phyloP scores from a whole-genome alignment of 2,113 vertebrate genomes.

The Rhadina sibilatrix region DNA sequence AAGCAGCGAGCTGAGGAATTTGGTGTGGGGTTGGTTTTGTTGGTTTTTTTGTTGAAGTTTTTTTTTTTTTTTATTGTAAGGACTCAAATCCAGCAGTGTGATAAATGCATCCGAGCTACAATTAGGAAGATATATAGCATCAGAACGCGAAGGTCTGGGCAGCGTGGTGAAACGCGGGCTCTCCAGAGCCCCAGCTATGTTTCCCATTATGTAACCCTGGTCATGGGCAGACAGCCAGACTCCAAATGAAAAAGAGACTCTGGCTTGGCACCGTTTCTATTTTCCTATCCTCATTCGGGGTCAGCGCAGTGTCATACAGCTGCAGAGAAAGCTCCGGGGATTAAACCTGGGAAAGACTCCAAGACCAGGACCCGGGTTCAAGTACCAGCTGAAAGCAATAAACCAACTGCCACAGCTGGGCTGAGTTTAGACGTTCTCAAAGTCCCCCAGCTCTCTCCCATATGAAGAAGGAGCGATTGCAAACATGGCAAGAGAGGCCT shows the following conservation, averaged over 20 bases:
- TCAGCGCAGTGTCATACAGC: conserved; percentile 99
- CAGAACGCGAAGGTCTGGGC: conserved; percentile 84
- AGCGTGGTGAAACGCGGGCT: conserved; percentile 88
- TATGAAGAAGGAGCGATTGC: conserved; percentile 62
- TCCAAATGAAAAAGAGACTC: conserved; percentile 99
- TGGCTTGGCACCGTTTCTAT: conserved; percentile 99
- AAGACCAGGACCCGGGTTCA: conserved; percentile 99
- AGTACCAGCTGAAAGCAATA: conserved; percentile 99
- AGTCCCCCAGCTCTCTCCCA: conserved; percentile 74
- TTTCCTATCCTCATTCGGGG: conserved; percentile 99
- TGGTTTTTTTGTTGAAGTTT: background rate
- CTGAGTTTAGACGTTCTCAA: conserved; percentile 83
- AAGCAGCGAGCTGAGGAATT: conserved; percentile 68
- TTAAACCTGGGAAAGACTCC: conserved; percentile 99
- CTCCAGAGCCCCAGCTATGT: conserved; percentile 99
- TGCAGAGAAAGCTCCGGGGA: conserved; percentile 99
- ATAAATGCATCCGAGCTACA: conserved; percentile 93
- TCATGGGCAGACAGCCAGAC: conserved; percentile 99
- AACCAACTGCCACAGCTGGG: conserved; percentile 99
- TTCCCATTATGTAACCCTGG: conserved; percentile 99
- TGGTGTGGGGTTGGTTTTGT: conserved; percentile 3
- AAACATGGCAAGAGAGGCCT: conserved; percentile 64
- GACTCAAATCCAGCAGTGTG: conserved; percentile 84
- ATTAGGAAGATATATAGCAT: conserved; percentile 98
- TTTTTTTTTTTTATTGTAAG: conserved; percentile 44